A percentile compares a stretch with the other conserved stretches of the same genome.
phyloP scores from a whole-genome alignment of 2,797 vertebrate genomes.

The Allobates femoralis region DNA sequence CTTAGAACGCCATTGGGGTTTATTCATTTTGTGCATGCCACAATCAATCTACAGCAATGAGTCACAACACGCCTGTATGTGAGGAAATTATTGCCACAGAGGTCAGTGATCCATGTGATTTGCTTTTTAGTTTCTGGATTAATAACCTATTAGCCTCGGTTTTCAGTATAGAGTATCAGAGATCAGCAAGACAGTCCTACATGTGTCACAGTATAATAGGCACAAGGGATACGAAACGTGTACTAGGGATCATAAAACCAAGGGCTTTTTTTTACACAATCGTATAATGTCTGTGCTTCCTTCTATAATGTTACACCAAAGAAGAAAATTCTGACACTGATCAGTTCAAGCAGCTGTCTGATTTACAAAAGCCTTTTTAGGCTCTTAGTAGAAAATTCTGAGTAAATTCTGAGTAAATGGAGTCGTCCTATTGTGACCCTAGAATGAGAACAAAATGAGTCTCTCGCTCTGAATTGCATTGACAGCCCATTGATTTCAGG shows the following conservation, averaged over 20 bases:
- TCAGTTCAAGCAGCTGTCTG: background rate
- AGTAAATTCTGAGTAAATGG: background rate
- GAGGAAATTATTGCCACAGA: background rate
- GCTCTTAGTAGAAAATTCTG: background rate
- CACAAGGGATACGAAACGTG: background rate
- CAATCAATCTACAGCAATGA: constrained; percentile 7
- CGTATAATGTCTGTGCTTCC: background rate
- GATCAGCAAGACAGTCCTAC: background rate
- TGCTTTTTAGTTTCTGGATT: background rate
- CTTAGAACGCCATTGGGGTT: constrained; percentile 6
- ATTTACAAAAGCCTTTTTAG: background rate
- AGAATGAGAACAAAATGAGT: background rate
- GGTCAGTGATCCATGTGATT: constrained; percentile 9
- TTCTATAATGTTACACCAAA: background rate
- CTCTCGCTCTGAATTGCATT: background rate
- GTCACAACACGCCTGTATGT: background rate
- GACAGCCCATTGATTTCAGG: background rate
- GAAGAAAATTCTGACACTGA: background rate
- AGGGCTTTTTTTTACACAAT: background rate
- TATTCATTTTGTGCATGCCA: background rate
- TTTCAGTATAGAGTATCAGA: background rate
- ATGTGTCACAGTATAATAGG: background rate
- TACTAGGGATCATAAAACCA: background rate
- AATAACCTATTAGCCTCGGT: constrained; percentile 14
- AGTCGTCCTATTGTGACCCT: background rate